phyloP scores from a whole-genome alignment of 2,888 invertebrate genomes.

The Dasypogon diadema region DNA sequence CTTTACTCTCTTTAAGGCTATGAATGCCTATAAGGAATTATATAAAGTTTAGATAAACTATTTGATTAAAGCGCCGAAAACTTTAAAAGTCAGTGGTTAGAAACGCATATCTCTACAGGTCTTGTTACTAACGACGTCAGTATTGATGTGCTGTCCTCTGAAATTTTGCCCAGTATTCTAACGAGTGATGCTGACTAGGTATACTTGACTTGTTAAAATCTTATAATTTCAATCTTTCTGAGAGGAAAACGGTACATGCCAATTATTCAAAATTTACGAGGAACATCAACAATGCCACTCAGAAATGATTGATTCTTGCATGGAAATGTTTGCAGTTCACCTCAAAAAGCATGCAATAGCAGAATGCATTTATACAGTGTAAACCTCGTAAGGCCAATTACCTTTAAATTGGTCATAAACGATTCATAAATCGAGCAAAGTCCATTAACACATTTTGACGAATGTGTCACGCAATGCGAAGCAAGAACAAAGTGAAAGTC shows the following conservation, averaged over 20 bases:
- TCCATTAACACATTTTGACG: constrained; percentile 51
- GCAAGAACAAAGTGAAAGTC: constrained; percentile 48
- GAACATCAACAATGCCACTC: background rate
- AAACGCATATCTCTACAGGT: no score
- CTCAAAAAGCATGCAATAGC: background rate
- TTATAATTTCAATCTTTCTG: no score
- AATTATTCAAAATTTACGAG: background rate
- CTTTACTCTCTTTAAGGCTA: no score
- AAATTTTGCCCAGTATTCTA: no score
- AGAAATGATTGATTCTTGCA: background rate
- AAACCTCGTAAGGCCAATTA: constrained; percentile 13
- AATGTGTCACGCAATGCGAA: constrained; percentile 37
- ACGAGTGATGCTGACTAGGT: no score
- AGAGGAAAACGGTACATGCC: background rate
- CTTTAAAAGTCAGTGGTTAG: no score
- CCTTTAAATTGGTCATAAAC: constrained; percentile 47
- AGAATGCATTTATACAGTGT: constrained; percentile 4
- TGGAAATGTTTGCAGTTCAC: background rate
- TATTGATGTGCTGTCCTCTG: no score
- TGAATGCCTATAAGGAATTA: no score
- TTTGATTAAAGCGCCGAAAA: no score
- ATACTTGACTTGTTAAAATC: no score
- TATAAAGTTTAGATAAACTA: no score
- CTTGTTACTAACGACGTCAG: no score
- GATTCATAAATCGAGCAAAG: constrained; percentile 49